These are phyloP conservation scores for Actinemys pallida DNA, from an alignment of 2,113 vertebrate species.

Conservation along the genomic window DNA sequence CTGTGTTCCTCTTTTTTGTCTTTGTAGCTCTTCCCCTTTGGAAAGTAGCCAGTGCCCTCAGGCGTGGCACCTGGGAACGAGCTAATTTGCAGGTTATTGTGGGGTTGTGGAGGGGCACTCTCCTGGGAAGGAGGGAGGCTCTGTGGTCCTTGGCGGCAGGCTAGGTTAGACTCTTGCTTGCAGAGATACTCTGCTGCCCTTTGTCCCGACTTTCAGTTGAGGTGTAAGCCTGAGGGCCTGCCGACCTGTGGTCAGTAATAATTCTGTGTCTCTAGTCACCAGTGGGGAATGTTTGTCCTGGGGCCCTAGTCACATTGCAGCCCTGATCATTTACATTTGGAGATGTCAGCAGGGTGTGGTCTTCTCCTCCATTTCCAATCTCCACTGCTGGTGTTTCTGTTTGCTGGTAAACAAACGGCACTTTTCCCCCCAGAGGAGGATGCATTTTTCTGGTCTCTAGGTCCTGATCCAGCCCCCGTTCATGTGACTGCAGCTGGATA, in stretches of 20 bases:
- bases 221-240: background rate
- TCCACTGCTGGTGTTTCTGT: background rate
- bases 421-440: background rate
- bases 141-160: background rate
- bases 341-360: background rate
- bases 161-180: background rate
- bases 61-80: accelerated
- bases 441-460: background rate
- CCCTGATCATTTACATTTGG: background rate
- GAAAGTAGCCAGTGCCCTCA: accelerated
- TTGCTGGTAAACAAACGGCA: background rate
- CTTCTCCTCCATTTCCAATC: background rate
- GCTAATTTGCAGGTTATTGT: accelerated
- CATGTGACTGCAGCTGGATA: background rate
- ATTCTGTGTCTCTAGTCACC: background rate
- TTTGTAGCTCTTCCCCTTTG: accelerated
- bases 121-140: background rate
- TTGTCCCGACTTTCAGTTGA: background rate
- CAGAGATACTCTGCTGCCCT: background rate
- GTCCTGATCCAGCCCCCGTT: background rate
- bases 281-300: background rate
- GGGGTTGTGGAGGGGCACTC: background rate
- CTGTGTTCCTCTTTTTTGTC: accelerated
- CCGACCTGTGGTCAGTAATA: background rate
- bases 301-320: background rate